Base-by-base conservation (phyloP, 2,113 vertebrate species). In the Sceloporus tristichus region DNA sequence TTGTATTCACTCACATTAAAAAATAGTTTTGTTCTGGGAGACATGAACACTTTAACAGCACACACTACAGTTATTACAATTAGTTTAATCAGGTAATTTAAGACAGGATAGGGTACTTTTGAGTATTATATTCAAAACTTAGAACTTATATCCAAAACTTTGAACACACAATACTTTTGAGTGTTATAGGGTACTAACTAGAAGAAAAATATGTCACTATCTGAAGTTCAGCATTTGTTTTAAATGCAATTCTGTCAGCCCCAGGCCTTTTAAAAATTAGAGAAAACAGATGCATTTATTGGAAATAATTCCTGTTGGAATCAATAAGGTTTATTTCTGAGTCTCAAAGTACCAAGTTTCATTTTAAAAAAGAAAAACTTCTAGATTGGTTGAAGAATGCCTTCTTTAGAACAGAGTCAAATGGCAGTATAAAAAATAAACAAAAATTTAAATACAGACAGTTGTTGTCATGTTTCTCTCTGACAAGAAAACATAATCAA, bases 401-500 rank as follows among this genome's bases (percentile, higher is more conserved):
- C 13, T 53, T 0, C 13, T 48, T 85, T 29, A 81, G 21, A 65
- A 65, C 10, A 65, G 75, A 42, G 23, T 21, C 62, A 29, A n/a
- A 59, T 66, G 66, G 79, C 56, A 81, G 23, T 81, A 8, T 2
- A 83, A 48, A 85, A 13, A 48, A 84, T 19, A 73, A 29, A 14
- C 38, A 76, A 38, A 77, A 70, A 85, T 29, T 21, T 59, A 62
- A 73, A 5, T 6, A 79, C 5, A 79, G 34, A n/a, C 7, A 88
- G 56, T 48, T 81, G 68, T 11, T 73, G 78, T 54, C 25, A 82
- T 74, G 25, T 85, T 85, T 62, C 21, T 59, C 73, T 14, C 84
- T 77, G 38, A 66, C 78, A 77, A 65, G 29, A 85, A 88, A 42
- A 74, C 78, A 74, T 62, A 66, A 66, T 34, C 14, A 86, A 85